phyloP scores from a whole-genome alignment of 2,888 invertebrate genomes.

The Campoletis raptor region DNA sequence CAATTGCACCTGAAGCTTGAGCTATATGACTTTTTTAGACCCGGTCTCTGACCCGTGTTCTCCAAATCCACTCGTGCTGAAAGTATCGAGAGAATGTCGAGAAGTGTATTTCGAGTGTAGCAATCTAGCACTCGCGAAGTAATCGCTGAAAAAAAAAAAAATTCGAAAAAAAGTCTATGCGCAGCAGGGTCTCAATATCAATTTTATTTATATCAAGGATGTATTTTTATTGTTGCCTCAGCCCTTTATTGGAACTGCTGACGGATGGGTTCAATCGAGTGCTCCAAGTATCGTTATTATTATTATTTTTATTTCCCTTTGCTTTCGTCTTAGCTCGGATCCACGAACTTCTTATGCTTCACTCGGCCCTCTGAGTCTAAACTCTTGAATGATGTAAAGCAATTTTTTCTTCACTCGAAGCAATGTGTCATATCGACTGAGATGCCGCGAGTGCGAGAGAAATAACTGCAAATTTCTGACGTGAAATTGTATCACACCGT shows the following conservation, averaged over 20 bases:
- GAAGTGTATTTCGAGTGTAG: slow-evolving; percentile 48
- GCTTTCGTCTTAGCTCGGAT: background rate
- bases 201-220: slow-evolving; percentile 24
- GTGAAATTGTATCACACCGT: no score
- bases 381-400: background rate
- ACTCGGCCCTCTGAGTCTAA: background rate
- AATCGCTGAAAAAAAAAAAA: slow-evolving; percentile 25
- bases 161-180: background rate
- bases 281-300: slow-evolving; percentile 20
- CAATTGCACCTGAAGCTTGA: slow-evolving; percentile 32
- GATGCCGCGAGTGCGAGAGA: no score
- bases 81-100: slow-evolving; percentile 46
- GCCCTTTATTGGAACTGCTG: slow-evolving; percentile 22
- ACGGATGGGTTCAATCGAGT: background rate
- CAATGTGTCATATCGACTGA: background rate
- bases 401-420: background rate
- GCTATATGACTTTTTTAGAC: slow-evolving; percentile 27
- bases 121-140: slow-evolving; percentile 44
- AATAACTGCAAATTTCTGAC: no score
- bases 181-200: slow-evolving; percentile 18
- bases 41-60: slow-evolving; percentile 11
- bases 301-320: background rate
- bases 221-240: slow-evolving; percentile 25
- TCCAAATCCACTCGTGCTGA: slow-evolving; percentile 38
- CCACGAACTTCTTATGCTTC: background rate